These are phyloP conservation scores for Hermetia illucens DNA, from an alignment of 1,140 invertebrate genomes.

Conservation along the genomic window DNA sequence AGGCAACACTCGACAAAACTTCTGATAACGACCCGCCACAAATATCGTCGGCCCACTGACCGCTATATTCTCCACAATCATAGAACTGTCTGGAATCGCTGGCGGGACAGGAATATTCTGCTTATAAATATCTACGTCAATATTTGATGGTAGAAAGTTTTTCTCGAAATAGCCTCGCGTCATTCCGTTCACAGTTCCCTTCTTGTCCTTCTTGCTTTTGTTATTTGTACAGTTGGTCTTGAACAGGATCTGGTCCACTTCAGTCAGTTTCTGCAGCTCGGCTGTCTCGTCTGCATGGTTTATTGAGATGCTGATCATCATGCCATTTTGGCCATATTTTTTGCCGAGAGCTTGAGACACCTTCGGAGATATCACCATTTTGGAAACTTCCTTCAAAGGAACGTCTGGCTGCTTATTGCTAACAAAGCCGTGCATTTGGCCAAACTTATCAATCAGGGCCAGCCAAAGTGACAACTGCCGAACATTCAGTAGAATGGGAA, in stretches of 20 bases:
- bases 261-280: constrained; percentile 14
- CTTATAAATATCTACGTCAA: constrained; percentile 33
- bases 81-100: constrained; percentile 19
- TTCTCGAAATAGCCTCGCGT: constrained; percentile 39
- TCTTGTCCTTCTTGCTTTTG: constrained; percentile 5
- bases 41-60: constrained; percentile 39
- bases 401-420: constrained; percentile 17
- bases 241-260: constrained; percentile 10
- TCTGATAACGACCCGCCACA: constrained; percentile 67
- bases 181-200: constrained; percentile 28
- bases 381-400: constrained; percentile 23
- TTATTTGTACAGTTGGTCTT: constrained; percentile 14
- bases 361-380: constrained; percentile 21
- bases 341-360: constrained; percentile 16
- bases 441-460: constrained; percentile 28
- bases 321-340: constrained; percentile 20
- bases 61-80: constrained; percentile 31
- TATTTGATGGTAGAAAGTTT: constrained; percentile 27
- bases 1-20: constrained; percentile 69
- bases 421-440: constrained; percentile 9
- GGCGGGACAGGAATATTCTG: constrained; percentile 33
- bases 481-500: constrained; percentile 30
- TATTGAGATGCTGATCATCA: constrained; percentile 24
- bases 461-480: constrained; percentile 33
- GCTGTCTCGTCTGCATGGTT: constrained; percentile 13